Evolutionary conservation across 2,797 vertebrate genomes (phyloP), one percentile per base, ranked within the genome.

Genomic region (Ptychobarbus kaznakovi): DNA sequence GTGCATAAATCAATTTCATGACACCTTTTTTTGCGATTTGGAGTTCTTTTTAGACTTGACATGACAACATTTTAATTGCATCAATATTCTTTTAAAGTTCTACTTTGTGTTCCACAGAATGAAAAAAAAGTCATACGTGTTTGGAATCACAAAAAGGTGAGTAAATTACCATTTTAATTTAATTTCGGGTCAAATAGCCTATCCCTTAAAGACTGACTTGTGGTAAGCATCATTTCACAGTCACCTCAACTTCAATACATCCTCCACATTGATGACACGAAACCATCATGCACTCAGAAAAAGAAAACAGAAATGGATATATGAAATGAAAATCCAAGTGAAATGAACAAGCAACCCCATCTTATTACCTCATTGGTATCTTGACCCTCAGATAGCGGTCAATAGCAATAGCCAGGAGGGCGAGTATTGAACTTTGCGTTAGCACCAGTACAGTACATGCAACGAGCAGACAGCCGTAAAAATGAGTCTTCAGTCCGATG

Each of bases 391-490:
- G 96, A 90, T 99, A 99, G 15, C 98, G 96, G 92, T 99, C 98
- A 90, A 99, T 96, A 0, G 98, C 98, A 0, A 99, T 99, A 11
- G 98, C 98, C 92, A 99, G 95, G 22, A 99, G 96, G 0, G 98
- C 97, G 81, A 99, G 95, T 92, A 99, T 99, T 84, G 98, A 99
- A 96, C 98, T 99, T 95, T 99, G 97, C 0, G 98, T 99, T 87
- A 99, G 96, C 88, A 99, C 97, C 90, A 99, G 96, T 90, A 99
- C 96, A 0, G 96, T 97, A 89, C 98, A 99, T 78, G 97, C 97
- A 86, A 97, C 95, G 89, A 99, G 95, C 87, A 99, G 95, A 92
- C 98, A 99, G 94, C 97, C 97, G 94, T 99, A 97, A 87, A 99
- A 99, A 93, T 97, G 95, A 1, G 96, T 99, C 90, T 95, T 91